These are phyloP conservation scores for Notothenia coriiceps DNA, from an alignment of 2,113 vertebrate species.

Conservation along the genomic window DNA sequence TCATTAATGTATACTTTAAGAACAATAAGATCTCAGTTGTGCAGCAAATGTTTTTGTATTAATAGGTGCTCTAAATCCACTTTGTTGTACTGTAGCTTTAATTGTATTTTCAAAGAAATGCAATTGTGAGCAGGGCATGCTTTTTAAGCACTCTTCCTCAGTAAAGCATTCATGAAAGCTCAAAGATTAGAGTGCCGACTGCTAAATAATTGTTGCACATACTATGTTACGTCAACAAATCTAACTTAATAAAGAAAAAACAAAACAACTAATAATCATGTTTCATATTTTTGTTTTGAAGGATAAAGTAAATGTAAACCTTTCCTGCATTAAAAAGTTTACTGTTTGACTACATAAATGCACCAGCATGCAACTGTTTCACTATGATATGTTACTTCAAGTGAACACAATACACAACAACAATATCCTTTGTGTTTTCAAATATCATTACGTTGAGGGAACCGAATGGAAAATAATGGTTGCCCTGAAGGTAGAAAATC, in stretches of 20 bases:
- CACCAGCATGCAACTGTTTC: background rate
- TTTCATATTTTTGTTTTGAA: background rate
- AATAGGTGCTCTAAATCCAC: background rate
- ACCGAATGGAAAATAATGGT: conserved; percentile 5
- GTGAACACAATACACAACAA: background rate
- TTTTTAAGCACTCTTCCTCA: background rate
- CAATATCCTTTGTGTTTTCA: background rate
- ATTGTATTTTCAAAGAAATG: background rate
- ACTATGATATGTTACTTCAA: background rate
- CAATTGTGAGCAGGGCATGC: background rate
- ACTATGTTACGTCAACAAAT: background rate
- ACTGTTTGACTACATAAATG: background rate
- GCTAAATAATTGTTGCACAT: background rate
- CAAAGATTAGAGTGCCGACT: background rate
- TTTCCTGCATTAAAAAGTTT: background rate
- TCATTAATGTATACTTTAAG: background rate
- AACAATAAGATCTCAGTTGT: background rate
- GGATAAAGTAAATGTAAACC: background rate
- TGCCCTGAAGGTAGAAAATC: conserved; percentile 20
- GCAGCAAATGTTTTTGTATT: background rate
- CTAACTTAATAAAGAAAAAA: background rate
- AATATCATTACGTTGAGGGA: background rate
- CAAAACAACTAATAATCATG: background rate
- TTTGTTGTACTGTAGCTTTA: background rate
- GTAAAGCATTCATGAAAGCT: background rate